A percentile compares a stretch with the other conserved stretches of the same genome.
These are phyloP conservation scores for Ceratothoa steindachneri DNA, from an alignment of 2,888 invertebrate species.

Conservation along the genomic window DNA sequence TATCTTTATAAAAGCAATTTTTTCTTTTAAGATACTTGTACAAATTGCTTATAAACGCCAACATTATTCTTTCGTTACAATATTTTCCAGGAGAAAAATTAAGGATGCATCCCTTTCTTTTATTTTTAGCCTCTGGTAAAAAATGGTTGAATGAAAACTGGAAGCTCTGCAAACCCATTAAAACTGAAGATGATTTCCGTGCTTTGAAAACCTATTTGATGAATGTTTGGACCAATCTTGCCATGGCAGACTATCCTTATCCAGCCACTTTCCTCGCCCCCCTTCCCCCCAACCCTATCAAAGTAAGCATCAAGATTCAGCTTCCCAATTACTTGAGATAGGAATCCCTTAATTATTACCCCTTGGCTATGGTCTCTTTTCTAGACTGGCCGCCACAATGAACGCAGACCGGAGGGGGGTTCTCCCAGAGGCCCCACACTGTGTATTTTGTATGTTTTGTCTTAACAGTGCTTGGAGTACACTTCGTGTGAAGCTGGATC, in stretches of 20 bases:
- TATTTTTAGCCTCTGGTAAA: constrained; percentile 61
- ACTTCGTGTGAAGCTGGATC: no score
- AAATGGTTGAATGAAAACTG: constrained; percentile 67
- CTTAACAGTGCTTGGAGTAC: no score
- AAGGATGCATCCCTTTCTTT: no score
- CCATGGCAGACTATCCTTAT: constrained; percentile 96
- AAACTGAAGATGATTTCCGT: constrained; percentile 59
- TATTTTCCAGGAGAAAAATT: background rate
- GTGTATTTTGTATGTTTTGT: no score
- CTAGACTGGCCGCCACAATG: no score
- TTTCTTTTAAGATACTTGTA: no score
- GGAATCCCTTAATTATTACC: no score
- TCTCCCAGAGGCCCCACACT: no score
- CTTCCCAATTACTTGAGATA: no score
- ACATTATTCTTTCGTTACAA: background rate
- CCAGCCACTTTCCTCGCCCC: constrained; percentile 73
- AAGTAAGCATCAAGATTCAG: constrained; percentile 53
- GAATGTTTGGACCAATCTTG: constrained; percentile 71
- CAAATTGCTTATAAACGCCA: background rate
- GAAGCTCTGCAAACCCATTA: constrained; percentile 69
- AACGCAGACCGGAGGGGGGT: no score
- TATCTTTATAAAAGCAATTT: no score
- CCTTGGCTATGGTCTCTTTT: no score
- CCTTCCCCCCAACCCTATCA: constrained; percentile 79
- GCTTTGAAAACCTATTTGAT: constrained; percentile 66